Evolutionary conservation across 1,140 invertebrate species (phyloP), one percentile per base, ranked within the genome.

Genomic region (Drosophila baimaii): DNA sequence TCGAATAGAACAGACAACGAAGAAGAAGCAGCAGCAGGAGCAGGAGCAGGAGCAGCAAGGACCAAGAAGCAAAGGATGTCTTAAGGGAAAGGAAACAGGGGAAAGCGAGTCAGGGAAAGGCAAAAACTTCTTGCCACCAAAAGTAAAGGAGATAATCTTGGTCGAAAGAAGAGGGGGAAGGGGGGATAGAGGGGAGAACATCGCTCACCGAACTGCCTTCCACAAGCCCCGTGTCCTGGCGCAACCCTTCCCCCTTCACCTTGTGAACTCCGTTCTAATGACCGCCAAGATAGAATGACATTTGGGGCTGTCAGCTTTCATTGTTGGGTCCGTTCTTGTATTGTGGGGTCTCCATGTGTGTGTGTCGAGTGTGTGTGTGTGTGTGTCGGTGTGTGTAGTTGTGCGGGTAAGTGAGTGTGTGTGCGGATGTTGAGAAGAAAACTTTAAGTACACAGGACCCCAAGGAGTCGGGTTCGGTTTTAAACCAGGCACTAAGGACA

Each of bases 251-350:
- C 3, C 66, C 27, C 19, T 31, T 71, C 69, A 72, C 69, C 69
- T 72, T 58, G 19, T 71, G 80, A 84, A 88, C 81, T 89, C 80
- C 69, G 73, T 85, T 90, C 85, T 89, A 89, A 89, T 89, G 84
- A 89, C 84, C 84, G 81, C 84, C 84, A 89, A 90, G 80, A 85
- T 89, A 81, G 85, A 89, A 89, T 89, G 84, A 89, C 84, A 89
- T 89, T 89, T 90, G 80, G 75, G 81, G 81, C 84, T 89, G 84
- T 89, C 85, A 90, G 85, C 81, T 89, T 76, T 84, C 85, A 88
- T 89, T 88, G 84, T 90, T 86, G 82, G 66, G 69, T 65, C 58
- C 47, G 47, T 85, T 65, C 75, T 83, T 75, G 63, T 83, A 63
- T 77, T 79, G 66, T 78, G 66, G 74, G 74, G 41, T 47, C 43